phyloP scores from a whole-genome alignment of 1,140 invertebrate genomes.

The Agraylea sexmaculata region DNA sequence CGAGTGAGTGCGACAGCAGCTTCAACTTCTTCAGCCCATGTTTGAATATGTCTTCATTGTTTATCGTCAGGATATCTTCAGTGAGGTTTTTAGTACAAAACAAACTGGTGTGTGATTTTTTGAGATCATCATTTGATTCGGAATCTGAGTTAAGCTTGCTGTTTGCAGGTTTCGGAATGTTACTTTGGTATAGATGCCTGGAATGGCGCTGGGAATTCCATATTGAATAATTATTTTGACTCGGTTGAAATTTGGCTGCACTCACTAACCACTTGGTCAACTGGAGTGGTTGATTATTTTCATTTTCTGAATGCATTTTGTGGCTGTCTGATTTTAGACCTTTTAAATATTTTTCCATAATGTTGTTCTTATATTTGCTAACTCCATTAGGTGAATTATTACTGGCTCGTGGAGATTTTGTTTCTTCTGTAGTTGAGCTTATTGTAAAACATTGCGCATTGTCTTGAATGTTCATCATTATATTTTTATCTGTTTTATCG shows the following conservation, averaged over 20 bases:
- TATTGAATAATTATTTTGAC: conserved; percentile 52
- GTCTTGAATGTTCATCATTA: conserved; percentile 4
- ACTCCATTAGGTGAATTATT: conserved; percentile 17
- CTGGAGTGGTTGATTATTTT: conserved; percentile 30
- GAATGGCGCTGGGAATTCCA: conserved; percentile 32
- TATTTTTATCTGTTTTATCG: conserved; percentile 10
- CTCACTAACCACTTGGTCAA: conserved; percentile 58
- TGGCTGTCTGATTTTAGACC: conserved; percentile 11
- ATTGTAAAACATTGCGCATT: conserved; percentile 27
- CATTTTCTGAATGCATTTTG: conserved; percentile 21
- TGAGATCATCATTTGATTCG: conserved; percentile 8
- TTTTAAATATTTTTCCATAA: conserved; percentile 44
- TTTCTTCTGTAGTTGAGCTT: conserved; percentile 31
- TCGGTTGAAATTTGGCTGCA: conserved; percentile 51
- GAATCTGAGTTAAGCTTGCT: neutral
- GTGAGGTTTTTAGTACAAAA: too few relatives aligned
- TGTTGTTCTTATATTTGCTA: conserved; percentile 43
- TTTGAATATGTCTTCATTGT: neutral
- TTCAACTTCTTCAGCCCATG: conserved; percentile 55
- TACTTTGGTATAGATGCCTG: neutral
- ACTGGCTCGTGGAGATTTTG: conserved; percentile 15
- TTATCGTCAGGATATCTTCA: too few relatives aligned
- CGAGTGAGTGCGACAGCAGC: conserved; percentile 54
- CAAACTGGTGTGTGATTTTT: too few relatives aligned
- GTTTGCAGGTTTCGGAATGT: neutral